Percentiles rank a stretch among this genome's conserved stretches.
phyloP scores from a whole-genome alignment of 2,888 invertebrate species.

The Sphaeridia pumilis region DNA sequence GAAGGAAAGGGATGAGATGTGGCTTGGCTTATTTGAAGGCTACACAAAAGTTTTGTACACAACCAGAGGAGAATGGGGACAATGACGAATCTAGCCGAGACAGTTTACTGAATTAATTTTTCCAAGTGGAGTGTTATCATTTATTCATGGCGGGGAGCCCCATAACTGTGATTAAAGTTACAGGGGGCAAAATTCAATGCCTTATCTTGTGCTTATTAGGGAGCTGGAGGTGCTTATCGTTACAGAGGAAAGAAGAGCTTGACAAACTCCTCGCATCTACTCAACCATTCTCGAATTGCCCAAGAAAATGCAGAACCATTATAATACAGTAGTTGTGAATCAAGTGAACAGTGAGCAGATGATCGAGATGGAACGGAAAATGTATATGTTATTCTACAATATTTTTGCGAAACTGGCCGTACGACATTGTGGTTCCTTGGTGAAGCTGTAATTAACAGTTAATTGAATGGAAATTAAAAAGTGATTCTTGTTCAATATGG shows the following conservation, averaged over 20 bases:
- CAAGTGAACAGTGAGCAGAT: too few relatives aligned
- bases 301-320: neutral
- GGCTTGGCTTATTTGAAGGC: neutral
- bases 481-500: too few relatives aligned
- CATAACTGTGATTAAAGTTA: conserved; percentile 37
- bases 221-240: too few relatives aligned
- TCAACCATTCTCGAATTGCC: conserved; percentile 1
- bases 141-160: conserved; percentile 37
- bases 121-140: conserved; percentile 37
- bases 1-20: conserved; percentile 14
- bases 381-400: neutral
- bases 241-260: neutral
- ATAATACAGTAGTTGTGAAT: neutral
- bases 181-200: conserved; percentile 31
- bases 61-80: conserved; percentile 17
- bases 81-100: conserved; percentile 37
- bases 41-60: neutral
- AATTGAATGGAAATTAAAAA: too few relatives aligned
- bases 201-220: conserved; percentile 1
- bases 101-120: conserved; percentile 37
- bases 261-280: neutral
- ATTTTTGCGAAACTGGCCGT: neutral
- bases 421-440: conserved; percentile 2
- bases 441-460: too few relatives aligned
- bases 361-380: neutral